Conservation (phyloP, 30 jellyfish, hydroid and myxozoan species). For the Turritopsis dohrnii region DNA sequence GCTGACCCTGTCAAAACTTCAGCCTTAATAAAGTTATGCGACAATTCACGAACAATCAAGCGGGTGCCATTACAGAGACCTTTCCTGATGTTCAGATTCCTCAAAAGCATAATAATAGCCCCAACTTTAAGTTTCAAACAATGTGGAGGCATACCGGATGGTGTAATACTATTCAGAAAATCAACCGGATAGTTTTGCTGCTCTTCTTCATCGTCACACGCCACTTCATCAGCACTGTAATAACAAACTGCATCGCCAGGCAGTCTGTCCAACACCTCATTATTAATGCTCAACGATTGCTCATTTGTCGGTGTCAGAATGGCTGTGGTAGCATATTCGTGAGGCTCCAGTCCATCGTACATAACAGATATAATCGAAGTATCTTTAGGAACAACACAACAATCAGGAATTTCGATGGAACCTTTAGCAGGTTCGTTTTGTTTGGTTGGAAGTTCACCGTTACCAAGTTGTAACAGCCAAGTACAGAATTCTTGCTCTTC, state of each 20-base stretch:
- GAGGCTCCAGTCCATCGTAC: neutral
- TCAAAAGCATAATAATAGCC: conserved; percentile 35
- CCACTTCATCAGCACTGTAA: conserved; percentile 19
- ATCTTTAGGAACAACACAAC: neutral
- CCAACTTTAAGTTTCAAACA: conserved; percentile 42
- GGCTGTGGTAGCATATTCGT: neutral
- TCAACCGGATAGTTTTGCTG: neutral
- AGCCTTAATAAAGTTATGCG: too few species aligned
- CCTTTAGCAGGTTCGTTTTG: neutral
- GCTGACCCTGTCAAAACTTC: too few species aligned
- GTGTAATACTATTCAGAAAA: neutral
- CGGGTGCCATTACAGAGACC: too few species aligned
- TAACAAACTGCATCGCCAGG: conserved; percentile 29
- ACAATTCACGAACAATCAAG: too few species aligned
- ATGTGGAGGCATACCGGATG: conserved; percentile 51
- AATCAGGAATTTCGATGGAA: neutral
- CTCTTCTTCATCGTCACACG: neutral
- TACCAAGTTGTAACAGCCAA: conserved; percentile 3
- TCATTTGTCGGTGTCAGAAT: conserved; percentile 32
- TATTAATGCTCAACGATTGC: conserved; percentile 16
- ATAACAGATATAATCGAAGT: neutral
- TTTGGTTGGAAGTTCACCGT: too few species aligned
- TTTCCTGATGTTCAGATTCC: conserved; percentile 24
- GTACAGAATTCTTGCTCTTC: neutral
- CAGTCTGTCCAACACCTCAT: conserved; percentile 4